A percentile compares a stretch with the other conserved stretches of the same genome.
Conservation (phyloP, 2,797 vertebrate genomes). For the Siniperca scherzeri region DNA sequence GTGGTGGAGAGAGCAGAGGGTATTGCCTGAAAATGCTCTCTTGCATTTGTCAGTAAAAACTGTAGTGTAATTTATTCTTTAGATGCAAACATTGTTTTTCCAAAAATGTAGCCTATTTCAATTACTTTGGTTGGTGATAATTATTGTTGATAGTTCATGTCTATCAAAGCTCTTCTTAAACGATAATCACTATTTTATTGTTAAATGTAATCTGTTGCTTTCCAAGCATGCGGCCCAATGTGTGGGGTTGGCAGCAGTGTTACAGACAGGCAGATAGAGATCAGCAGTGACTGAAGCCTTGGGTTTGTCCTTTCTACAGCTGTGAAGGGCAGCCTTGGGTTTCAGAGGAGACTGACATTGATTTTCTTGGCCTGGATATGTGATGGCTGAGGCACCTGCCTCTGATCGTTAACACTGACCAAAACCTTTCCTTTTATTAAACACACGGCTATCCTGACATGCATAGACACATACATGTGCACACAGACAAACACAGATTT, state of each 20-base stretch:
- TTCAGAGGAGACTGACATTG: conserved; percentile 75
- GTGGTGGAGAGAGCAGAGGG: no score
- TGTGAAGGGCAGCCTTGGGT: conserved; percentile 79
- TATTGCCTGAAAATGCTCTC: background rate
- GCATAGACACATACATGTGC: background rate
- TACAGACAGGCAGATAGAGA: conserved; percentile 73
- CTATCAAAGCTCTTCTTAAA: background rate
- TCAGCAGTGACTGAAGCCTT: conserved; percentile 70
- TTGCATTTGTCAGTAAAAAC: background rate
- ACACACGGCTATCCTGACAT: background rate
- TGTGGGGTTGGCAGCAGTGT: conserved; percentile 43
- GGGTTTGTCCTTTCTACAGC: conserved; percentile 76
- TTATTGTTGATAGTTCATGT: background rate
- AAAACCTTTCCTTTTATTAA: conserved; percentile 8
- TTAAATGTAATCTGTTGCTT: conserved; percentile 24
- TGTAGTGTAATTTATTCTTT: background rate
- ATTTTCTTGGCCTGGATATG: conserved; percentile 72
- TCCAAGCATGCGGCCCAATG: conserved; percentile 8
- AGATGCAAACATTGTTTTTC: background rate
- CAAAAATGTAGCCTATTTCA: background rate
- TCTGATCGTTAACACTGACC: conserved; percentile 59
- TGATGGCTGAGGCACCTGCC: conserved; percentile 55
- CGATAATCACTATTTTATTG: conserved; percentile 1
- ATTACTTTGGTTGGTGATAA: background rate
- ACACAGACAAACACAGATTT: background rate